Evolutionary conservation across 2,888 invertebrate genomes (phyloP).

Genomic region (Oscheius sp.): DNA sequence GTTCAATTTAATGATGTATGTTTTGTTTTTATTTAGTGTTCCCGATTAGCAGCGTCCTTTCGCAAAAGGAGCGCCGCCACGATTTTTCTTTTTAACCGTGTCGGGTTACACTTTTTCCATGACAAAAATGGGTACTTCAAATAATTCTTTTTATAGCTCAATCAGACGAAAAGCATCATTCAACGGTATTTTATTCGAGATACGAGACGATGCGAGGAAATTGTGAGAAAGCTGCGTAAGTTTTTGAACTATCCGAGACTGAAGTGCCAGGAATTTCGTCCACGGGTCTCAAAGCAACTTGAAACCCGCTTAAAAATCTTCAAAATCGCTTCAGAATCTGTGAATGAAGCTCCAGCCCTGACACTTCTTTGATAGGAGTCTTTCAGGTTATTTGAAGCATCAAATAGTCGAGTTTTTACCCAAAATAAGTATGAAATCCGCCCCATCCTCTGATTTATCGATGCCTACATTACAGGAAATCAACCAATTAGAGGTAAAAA

Average conservation of each 20-base stretch:
- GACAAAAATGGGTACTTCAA: not conserved
- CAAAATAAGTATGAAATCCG: conserved; percentile 81
- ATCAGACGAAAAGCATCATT: conserved; percentile 95
- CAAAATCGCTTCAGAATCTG: no score
- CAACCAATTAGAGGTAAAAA: conserved; percentile 94
- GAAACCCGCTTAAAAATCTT: no score
- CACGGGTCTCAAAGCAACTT: no score
- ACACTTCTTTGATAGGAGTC: no score
- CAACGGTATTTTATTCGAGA: conserved; percentile 98
- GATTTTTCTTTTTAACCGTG: not conserved
- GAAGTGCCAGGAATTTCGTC: no score
- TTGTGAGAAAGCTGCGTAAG: conserved; percentile 77
- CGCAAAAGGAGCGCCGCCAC: conserved; percentile 5
- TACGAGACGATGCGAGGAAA: conserved; percentile 95
- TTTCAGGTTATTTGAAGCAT: conserved; percentile 85
- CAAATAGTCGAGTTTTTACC: conserved; percentile 95
- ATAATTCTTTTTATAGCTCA: conserved; percentile 80
- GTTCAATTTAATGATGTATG: conserved; percentile 69
- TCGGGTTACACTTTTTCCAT: not conserved
- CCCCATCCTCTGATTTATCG: conserved; percentile 76
- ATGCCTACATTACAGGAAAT: conserved; percentile 98
- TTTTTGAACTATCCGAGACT: no score
- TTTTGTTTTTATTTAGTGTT: conserved; percentile 7
- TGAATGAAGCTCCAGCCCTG: no score
- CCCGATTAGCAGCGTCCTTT: not conserved